Percentiles rank a stretch among this genome's conserved stretches.
These are phyloP conservation scores for Dipodomys spectabilis DNA, from an alignment of 2,113 vertebrate species.

Conservation along the genomic window DNA sequence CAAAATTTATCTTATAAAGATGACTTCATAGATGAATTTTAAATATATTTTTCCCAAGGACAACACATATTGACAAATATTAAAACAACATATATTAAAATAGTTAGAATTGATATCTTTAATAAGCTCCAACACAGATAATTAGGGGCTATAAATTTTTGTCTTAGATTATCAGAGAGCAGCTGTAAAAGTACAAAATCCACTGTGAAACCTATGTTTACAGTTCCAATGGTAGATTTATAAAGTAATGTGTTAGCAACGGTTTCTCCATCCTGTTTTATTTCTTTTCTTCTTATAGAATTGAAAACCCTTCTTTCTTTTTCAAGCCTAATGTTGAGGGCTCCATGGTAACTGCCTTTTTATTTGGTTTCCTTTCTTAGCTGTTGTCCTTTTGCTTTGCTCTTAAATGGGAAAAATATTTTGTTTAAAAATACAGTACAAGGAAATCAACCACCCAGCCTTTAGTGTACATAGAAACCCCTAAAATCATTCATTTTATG, in stretches of 20 bases:
- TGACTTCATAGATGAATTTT: constrained; percentile 68
- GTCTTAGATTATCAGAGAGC: constrained; percentile 84
- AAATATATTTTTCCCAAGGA: constrained; percentile 85
- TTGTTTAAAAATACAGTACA: constrained; percentile 63
- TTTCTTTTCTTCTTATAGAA: constrained; percentile 55
- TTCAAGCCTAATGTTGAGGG: constrained; percentile 46
- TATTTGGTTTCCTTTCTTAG: constrained; percentile 67
- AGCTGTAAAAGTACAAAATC: constrained; percentile 90
- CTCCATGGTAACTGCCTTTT: constrained; percentile 70
- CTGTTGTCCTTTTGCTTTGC: constrained; percentile 67
- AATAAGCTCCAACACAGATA: constrained; percentile 87
- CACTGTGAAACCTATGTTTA: constrained; percentile 80
- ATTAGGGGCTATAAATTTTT: constrained; percentile 87
- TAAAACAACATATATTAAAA: constrained; percentile 76
- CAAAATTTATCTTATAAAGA: constrained; percentile 69
- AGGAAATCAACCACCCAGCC: constrained; percentile 55
- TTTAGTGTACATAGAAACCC: background rate
- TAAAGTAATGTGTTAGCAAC: constrained; percentile 66
- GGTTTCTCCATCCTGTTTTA: constrained; percentile 41
- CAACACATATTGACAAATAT: constrained; percentile 70
- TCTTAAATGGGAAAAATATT: constrained; percentile 69
- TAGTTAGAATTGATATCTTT: constrained; percentile 84
- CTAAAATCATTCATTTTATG: background rate
- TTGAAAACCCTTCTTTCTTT: constrained; percentile 58
- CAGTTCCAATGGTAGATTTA: constrained; percentile 78